These are phyloP conservation scores for Scaptomyza cyrtandrae DNA, from an alignment of 2,888 invertebrate genomes.

Conservation along the genomic window DNA sequence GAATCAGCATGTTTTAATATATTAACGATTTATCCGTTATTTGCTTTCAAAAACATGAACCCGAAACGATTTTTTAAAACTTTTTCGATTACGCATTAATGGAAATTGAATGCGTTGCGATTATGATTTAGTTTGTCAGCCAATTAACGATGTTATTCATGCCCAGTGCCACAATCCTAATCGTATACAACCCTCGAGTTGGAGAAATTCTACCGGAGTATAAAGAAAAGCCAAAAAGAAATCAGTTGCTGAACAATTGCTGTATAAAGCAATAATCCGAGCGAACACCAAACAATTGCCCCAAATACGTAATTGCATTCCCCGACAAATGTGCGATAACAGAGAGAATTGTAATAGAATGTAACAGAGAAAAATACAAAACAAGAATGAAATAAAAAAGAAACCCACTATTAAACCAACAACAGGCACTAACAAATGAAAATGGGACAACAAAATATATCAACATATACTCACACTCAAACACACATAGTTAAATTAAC, in stretches of 20 bases:
- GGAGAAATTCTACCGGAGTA: background rate
- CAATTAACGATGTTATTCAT: background rate
- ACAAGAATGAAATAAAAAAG: background rate
- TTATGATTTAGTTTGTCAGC: background rate
- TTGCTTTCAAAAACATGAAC: too few relatives aligned
- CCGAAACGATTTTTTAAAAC: background rate
- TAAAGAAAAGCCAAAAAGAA: conserved; percentile 19
- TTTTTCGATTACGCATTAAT: background rate
- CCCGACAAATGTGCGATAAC: conserved; percentile 64
- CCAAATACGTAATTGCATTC: conserved; percentile 72
- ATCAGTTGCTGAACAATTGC: conserved; percentile 23
- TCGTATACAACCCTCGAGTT: background rate
- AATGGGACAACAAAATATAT: conserved; percentile 51
- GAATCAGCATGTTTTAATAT: too few relatives aligned
- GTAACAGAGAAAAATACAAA: conserved; percentile 4
- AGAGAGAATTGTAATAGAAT: conserved; percentile 19
- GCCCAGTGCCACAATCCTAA: background rate
- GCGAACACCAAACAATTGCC: conserved; percentile 63
- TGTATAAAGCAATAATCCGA: conserved; percentile 34
- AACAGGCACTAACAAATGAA: conserved; percentile 26
- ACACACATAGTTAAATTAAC: conserved; percentile 47
- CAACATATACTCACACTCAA: background rate
- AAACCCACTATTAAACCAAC: conserved; percentile 18
- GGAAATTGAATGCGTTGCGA: background rate
- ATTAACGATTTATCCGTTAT: too few relatives aligned